phyloP scores from a whole-genome alignment of 2,113 vertebrate genomes.

The Scomber japonicus region DNA sequence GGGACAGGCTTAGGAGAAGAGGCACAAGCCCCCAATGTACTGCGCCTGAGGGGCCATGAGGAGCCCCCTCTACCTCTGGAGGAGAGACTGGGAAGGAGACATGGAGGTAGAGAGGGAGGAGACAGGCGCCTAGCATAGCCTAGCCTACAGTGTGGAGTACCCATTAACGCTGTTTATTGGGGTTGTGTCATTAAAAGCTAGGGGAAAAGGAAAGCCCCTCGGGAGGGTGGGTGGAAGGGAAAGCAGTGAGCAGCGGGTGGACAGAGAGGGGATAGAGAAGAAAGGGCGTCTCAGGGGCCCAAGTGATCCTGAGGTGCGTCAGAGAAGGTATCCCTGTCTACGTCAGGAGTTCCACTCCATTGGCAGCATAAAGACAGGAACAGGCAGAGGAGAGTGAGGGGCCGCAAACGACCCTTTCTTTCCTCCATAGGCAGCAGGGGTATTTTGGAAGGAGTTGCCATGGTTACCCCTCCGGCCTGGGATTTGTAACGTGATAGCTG shows the following conservation, averaged over 20 bases:
- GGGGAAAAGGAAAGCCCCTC: constrained; percentile 62
- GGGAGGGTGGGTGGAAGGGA: constrained; percentile 47
- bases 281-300: constrained; percentile 55
- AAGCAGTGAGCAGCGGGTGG: constrained; percentile 50
- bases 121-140: constrained; percentile 53
- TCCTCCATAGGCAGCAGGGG: constrained; percentile 71
- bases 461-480: constrained; percentile 82
- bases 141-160: constrained; percentile 62
- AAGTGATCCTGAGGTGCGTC: constrained; percentile 78
- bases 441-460: constrained; percentile 88
- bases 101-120: constrained; percentile 26
- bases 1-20: constrained; percentile 41
- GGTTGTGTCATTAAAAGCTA: constrained; percentile 67
- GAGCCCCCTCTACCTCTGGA: constrained; percentile 70
- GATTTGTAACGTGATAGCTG: constrained; percentile 85
- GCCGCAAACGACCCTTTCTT: constrained; percentile 80
- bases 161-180: constrained; percentile 75
- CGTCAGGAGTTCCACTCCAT: constrained; percentile 83
- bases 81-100: constrained; percentile 53
- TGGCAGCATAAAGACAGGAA: constrained; percentile 77
- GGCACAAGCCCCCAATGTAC: constrained; percentile 27
- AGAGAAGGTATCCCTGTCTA: constrained; percentile 83
- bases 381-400: constrained; percentile 63
- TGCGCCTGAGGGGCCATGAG: constrained; percentile 62
- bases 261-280: constrained; percentile 32